These are phyloP conservation scores for Tenthredo notha DNA, from an alignment of 2,888 invertebrate species.

Conservation along the genomic window DNA sequence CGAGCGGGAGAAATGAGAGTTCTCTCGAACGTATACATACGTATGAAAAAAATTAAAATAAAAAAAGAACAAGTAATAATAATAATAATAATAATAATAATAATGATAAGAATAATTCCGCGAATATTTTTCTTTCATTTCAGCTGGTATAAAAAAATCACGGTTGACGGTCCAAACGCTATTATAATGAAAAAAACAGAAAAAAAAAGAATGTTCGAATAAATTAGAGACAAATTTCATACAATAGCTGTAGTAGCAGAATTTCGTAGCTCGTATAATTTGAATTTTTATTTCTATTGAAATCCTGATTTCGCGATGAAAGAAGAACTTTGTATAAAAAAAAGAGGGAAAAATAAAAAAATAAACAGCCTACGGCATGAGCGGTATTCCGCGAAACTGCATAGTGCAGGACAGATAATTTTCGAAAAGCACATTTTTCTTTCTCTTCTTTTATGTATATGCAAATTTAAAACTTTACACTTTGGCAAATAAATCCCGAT, in stretches of 20 bases:
- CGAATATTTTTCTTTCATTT: neutral
- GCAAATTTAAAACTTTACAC: slow-evolving; percentile 15
- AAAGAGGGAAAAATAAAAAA: neutral
- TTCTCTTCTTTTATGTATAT: neutral
- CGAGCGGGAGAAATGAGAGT: neutral
- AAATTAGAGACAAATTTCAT: neutral
- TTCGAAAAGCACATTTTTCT: neutral
- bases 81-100: neutral
- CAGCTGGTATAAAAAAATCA: neutral
- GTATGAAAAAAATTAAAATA: neutral
- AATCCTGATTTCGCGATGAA: neutral
- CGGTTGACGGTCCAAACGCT: neutral
- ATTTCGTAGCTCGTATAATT: neutral
- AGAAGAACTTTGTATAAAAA: neutral
- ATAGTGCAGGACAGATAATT: neutral
- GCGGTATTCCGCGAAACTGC: neutral
- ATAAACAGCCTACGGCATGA: neutral
- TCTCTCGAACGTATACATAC: neutral
- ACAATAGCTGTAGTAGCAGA: neutral
- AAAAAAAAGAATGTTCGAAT: neutral
- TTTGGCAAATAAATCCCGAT: slow-evolving; percentile 34
- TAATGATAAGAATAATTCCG: neutral
- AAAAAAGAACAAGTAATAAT: neutral
- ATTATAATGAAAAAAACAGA: neutral
- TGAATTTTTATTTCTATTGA: neutral